phyloP scores from a whole-genome alignment of 2,888 invertebrate genomes.

The Clanis bilineata region DNA sequence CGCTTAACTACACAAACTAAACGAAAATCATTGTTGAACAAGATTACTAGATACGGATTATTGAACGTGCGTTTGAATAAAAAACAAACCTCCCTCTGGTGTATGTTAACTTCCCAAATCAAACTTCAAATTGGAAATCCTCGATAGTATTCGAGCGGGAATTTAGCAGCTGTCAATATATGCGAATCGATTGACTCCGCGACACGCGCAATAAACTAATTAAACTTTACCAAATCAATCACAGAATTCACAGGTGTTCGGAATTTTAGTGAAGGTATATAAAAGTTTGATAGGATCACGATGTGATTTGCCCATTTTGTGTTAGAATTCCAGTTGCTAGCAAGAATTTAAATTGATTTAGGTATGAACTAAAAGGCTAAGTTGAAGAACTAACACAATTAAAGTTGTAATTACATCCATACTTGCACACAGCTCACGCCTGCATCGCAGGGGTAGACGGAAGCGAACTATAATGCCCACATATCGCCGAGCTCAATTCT shows the following conservation, averaged over 20 bases:
- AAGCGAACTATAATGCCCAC: too few relatives aligned
- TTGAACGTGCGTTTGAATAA: not conserved
- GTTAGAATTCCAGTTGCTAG: not conserved
- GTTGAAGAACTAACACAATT: too few relatives aligned
- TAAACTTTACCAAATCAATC: conserved; percentile 41
- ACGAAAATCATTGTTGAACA: not conserved
- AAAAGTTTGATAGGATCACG: conserved; percentile 3
- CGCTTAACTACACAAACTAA: not conserved
- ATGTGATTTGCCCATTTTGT: not conserved
- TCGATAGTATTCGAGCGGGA: not conserved
- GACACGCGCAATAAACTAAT: conserved; percentile 29
- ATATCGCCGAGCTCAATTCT: too few relatives aligned
- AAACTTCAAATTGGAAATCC: conserved; percentile 10
- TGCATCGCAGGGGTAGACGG: too few relatives aligned
- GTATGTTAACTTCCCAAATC: not conserved
- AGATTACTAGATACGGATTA: not conserved
- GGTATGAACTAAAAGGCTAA: too few relatives aligned
- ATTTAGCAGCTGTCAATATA: conserved; percentile 14
- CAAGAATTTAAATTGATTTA: not conserved
- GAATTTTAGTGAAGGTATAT: not conserved
- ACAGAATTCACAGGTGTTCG: conserved; percentile 20
- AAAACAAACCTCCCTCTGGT: not conserved
- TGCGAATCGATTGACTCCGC: conserved; percentile 1
- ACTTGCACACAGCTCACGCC: too few relatives aligned
- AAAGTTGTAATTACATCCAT: too few relatives aligned